Percentiles rank a stretch among this genome's conserved stretches.
phyloP scores from a whole-genome alignment of 2,113 vertebrate species.

The Falco punctatus region DNA sequence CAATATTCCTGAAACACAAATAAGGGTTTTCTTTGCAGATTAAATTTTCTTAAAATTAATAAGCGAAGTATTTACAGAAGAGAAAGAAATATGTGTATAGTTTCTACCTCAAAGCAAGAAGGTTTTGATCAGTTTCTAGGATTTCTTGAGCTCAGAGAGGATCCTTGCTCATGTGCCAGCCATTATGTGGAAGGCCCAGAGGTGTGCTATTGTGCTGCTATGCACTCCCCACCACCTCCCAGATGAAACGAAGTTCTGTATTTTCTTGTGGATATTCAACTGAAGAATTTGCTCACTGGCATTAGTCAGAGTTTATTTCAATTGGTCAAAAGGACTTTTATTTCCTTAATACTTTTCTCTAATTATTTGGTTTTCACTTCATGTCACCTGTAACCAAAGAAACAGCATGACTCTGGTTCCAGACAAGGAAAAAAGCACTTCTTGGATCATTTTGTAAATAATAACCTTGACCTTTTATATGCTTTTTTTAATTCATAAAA shows the following conservation, averaged over 20 bases:
- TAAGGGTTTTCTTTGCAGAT: background rate
- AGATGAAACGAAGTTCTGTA: background rate
- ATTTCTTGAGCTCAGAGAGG: background rate
- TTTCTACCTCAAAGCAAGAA: background rate
- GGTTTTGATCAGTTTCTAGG: background rate
- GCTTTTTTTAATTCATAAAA: background rate
- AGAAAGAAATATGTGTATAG: background rate
- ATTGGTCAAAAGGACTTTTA: background rate
- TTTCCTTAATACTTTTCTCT: background rate
- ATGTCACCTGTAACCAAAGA: background rate
- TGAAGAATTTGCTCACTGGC: background rate
- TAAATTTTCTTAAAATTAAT: background rate
- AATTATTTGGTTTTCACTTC: background rate
- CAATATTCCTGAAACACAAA: background rate
- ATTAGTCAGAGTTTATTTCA: background rate
- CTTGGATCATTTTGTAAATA: background rate
- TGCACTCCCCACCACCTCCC: background rate
- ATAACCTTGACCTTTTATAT: background rate
- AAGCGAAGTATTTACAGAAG: background rate
- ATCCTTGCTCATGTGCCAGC: background rate
- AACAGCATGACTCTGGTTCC: background rate
- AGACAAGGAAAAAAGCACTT: background rate
- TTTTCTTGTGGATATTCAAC: background rate
- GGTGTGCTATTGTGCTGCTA: background rate
- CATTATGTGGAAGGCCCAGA: background rate